Evolutionary conservation across 1,140 invertebrate genomes (phyloP), one percentile per base, ranked within the genome.

Genomic region (Calliopsis andreniformis): DNA sequence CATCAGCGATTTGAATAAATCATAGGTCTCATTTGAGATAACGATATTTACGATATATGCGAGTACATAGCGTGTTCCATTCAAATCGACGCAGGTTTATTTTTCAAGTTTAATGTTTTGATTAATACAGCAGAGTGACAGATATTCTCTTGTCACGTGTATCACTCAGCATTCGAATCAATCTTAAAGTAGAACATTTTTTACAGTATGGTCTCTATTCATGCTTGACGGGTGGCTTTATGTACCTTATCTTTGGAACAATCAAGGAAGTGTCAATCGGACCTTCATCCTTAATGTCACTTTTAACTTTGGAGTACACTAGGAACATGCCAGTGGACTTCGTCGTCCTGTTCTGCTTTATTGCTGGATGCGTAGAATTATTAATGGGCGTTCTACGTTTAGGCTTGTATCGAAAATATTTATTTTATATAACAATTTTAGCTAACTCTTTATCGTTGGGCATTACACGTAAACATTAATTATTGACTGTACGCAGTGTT

Each of bases 241-340:
- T 98, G 20, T 99, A 99, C 89, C 93, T 96, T 47, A 89, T 98
- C 69, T 95, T 99, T 82, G 98, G 98, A 6, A 97, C 97, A 0
- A 95, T 97, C 56, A 97, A 96, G 88, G 96, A 98, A 92, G 96
- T 98, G 3, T 98, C 97, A 0, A 97, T 98, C 76, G 97, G 97
- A 32, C 96, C 97, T 0, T 97, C 97, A 0, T 97, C 96, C 47
- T 92, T 98, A 23, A 97, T 98, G 96, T 94, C 97, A 51, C 91
- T 98, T 32, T 91, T 97, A 43, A 96, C 96, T 7, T 92, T 95
- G 55, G 95, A 97, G 82, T 96, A 95, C 76, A 96, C 95, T 16
- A 93, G 93, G 67, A 93, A 94, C 28, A 94, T 96, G 78, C 95
- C 96, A 1, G 85, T 94, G 0, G 94, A 96, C 78, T 97, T 96